Conservation (phyloP, 2,113 vertebrate species). For the Ginglymostoma cirratum region DNA sequence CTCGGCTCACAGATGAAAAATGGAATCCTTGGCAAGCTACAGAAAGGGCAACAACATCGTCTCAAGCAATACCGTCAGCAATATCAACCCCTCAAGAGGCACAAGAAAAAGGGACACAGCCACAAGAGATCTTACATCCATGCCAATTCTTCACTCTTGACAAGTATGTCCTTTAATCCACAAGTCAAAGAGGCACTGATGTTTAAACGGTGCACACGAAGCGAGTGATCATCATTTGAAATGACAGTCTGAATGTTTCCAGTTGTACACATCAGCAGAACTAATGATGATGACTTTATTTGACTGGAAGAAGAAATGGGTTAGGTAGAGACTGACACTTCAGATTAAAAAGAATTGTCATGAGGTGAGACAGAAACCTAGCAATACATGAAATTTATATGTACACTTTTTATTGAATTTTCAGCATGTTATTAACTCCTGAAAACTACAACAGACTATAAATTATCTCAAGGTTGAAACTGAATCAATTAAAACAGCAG, state of each 20-base stretch:
- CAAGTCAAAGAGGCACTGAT: neutral
- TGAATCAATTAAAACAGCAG: constrained; percentile 32
- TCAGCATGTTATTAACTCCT: constrained; percentile 21
- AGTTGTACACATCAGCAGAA: constrained; percentile 14
- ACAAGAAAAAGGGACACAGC: neutral
- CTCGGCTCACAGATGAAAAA: neutral
- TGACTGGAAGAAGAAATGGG: neutral
- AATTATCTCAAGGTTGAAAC: neutral
- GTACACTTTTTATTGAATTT: constrained; percentile 4
- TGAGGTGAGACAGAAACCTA: neutral
- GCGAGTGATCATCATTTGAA: constrained; percentile 1
- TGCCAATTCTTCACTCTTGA: neutral
- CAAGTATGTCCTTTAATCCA: neutral
- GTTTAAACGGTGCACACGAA: neutral
- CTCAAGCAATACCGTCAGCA: neutral
- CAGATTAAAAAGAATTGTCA: constrained; percentile 29
- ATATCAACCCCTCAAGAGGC: neutral
- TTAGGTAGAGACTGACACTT: constrained; percentile 11
- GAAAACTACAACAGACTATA: constrained; percentile 2
- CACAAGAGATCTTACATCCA: neutral
- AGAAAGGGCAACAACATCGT: neutral
- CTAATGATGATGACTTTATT: constrained; percentile 36
- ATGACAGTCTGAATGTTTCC: constrained; percentile 21
- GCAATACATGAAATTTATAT: constrained; percentile 19
- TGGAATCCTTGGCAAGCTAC: neutral